Base-by-base conservation (phyloP, 2,888 invertebrate species). In the Epinotia nisella region DNA sequence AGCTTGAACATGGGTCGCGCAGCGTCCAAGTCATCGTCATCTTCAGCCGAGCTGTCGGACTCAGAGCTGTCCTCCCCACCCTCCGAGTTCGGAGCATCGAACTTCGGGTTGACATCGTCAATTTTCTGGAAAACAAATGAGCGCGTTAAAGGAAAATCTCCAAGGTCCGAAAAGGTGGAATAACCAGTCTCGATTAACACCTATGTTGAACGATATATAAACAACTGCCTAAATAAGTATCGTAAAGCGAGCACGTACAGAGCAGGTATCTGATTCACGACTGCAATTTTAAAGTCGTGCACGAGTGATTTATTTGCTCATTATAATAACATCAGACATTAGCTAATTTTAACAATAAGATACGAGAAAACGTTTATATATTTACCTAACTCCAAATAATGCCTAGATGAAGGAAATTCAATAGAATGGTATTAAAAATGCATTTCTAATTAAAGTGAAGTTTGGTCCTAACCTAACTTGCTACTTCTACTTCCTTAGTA, bases 1-100 rank as follows among this genome's bases (percentile, higher is more conserved):
- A 97, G 91, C 87, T 96, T 96, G 84, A 96, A 94, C 81, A 90
- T 95, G 85, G 89, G 96, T 61, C 94, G 87, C 76, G 94, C 91
- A 78, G 94, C 90, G 75, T 95, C 95, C 66, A 95, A 94, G 64
- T 94, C 93, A 74, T 92, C 94, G 39, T 95, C 95, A 19, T 93
- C 95, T 75, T 95, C 95, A 51, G 94, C 94, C 0, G 94, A 92
- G 79, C 94, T 95, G 84, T 94, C 95, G 17, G 94, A 94, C 82
- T 94, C 95, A 13, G 94, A 94, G 71, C 91, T 89, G 79, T 95
- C 94, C 17, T 91, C 90, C 74, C 88, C 89, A 76, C 82, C 76
- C 74, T 87, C 89, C 17, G 88, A 86, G 80, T 87, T 88, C 53
- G 83, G 85, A 7, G 87, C 79, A 69, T 90, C 90, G 74, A 81